Conservation (phyloP, 2,797 vertebrate species). For the Clarias fuscus region DNA sequence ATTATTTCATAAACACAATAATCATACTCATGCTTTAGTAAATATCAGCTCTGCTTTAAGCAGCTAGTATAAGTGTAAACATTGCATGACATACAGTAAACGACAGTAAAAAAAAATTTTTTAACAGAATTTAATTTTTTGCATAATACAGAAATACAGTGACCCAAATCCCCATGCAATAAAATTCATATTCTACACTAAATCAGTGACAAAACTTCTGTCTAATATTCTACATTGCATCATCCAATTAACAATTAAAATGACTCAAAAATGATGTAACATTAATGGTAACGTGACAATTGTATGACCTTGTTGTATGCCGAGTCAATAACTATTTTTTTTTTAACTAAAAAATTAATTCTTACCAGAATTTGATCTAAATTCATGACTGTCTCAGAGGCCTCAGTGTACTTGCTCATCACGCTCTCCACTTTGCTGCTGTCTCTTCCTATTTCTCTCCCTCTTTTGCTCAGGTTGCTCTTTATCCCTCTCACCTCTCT, state of each 20-base stretch:
- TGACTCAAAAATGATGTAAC: background rate
- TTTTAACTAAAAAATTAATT: background rate
- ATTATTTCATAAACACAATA: background rate
- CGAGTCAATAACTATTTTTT: slow-evolving; percentile 10
- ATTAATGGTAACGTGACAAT: background rate
- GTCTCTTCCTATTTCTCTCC: slow-evolving; percentile 16
- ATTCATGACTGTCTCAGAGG: slow-evolving; percentile 76
- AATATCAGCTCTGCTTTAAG: background rate
- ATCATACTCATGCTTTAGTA: background rate
- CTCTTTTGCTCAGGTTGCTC: background rate
- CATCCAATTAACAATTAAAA: background rate
- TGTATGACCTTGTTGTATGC: background rate
- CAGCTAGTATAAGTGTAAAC: background rate
- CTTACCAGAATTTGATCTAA: slow-evolving; percentile 79
- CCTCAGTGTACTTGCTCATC: slow-evolving; percentile 75
- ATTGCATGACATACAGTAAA: background rate
- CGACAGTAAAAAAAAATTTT: background rate
- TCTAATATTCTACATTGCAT: background rate
- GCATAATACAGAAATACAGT: background rate
- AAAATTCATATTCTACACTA: background rate
- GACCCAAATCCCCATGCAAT: background rate
- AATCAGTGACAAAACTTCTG: background rate
- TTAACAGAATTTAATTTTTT: background rate
- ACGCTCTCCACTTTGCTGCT: slow-evolving; percentile 39
- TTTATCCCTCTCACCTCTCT: background rate